Evolutionary conservation across 2,113 vertebrate genomes (phyloP).

Genomic region (Anhinga rufa): DNA sequence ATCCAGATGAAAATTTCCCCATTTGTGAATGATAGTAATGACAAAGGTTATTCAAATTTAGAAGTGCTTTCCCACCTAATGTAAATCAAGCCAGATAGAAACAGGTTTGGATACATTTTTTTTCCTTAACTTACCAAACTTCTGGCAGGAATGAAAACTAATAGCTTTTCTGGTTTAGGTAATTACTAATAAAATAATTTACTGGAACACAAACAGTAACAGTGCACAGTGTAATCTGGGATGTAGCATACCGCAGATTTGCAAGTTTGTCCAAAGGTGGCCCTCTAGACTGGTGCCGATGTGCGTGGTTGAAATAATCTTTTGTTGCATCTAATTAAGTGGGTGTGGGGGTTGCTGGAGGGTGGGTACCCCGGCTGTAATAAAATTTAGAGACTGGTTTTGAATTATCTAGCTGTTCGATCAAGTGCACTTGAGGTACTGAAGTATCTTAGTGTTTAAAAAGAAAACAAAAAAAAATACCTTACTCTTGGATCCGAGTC

Average conservation of each 20-base stretch:
- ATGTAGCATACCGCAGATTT: neutral
- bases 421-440: neutral
- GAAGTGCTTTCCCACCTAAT: neutral
- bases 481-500: neutral
- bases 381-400: neutral
- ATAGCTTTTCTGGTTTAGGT: neutral
- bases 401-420: neutral
- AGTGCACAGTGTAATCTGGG: neutral
- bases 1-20: neutral
- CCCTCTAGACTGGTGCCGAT: neutral
- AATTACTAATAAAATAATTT: neutral
- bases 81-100: neutral
- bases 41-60: neutral
- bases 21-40: neutral
- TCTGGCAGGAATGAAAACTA: neutral
- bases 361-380: neutral
- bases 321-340: neutral
- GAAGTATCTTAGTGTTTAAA: neutral
- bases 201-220: neutral
- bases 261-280: neutral
- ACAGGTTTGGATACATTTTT: neutral
- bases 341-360: rapidly evolving
- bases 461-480: neutral
- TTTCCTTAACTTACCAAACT: neutral
- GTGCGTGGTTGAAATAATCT: neutral